These are phyloP conservation scores for Okapia johnstoni DNA, from an alignment of 2,113 vertebrate genomes.

Conservation along the genomic window DNA sequence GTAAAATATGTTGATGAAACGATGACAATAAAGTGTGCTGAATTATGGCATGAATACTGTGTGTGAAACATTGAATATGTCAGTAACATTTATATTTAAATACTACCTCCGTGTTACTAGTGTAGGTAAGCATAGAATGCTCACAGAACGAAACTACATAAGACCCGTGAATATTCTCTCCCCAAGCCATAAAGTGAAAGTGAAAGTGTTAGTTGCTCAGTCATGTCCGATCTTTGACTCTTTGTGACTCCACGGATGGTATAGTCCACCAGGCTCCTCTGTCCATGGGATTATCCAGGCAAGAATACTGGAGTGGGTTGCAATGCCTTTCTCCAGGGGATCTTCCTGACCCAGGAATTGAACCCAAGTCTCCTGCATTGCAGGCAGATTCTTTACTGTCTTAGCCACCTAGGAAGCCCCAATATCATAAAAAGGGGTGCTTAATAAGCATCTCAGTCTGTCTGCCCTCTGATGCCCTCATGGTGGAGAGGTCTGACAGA, in stretches of 20 bases:
- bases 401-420: not conserved
- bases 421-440: accelerated
- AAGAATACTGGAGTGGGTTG: not conserved
- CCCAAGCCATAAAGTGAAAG: not conserved
- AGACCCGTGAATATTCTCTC: not conserved
- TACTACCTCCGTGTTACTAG: not conserved
- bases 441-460: not conserved
- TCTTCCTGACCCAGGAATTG: not conserved
- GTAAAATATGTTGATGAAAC: not conserved
- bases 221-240: not conserved
- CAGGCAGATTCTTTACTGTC: not conserved
- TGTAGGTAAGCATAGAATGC: not conserved
- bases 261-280: not conserved
- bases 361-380: not conserved
- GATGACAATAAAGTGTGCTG: not conserved
- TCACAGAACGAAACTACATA: not conserved
- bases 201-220: not conserved
- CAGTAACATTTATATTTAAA: not conserved
- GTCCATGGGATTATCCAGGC: not conserved
- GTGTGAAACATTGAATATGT: not conserved
- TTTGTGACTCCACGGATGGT: not conserved
- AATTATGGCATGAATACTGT: not conserved
- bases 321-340: not conserved
- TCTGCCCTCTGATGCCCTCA: too few relatives aligned
- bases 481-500: too few relatives aligned